Conservation (phyloP, 2,797 vertebrate species). For the Muraenolepis orangiensis region DNA sequence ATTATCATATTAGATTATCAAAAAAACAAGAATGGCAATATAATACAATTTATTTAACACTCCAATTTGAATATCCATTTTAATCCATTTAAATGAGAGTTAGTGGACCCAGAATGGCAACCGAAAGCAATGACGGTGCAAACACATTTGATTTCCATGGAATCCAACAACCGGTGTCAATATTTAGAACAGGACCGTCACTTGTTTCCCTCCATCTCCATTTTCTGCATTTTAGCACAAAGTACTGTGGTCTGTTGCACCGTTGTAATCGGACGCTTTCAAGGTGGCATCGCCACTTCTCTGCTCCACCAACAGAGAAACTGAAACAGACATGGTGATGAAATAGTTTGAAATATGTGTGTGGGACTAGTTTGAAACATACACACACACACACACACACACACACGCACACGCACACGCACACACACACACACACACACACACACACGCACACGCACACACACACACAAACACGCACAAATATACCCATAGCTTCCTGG, state of each 20-base stretch:
- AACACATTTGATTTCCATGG: neutral
- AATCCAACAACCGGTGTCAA: neutral
- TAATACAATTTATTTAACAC: no score
- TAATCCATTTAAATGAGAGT: neutral
- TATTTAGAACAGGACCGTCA: neutral
- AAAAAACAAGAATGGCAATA: no score
- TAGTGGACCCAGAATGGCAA: neutral
- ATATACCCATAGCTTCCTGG: neutral
- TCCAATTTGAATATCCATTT: no score
- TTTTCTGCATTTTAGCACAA: no score
- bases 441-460: neutral
- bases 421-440: neutral
- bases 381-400: no score
- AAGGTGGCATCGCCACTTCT: slow-evolving; percentile 18
- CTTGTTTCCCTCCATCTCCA: slow-evolving; percentile 8
- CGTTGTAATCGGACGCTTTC: no score
- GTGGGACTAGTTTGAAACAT: slow-evolving; percentile 33
- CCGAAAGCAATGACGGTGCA: neutral
- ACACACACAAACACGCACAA: neutral
- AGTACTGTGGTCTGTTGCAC: slow-evolving; percentile 26
- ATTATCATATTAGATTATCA: neutral
- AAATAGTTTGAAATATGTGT: slow-evolving; percentile 54
- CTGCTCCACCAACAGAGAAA: slow-evolving; percentile 29
- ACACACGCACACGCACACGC: no score
- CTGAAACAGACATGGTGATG: slow-evolving; percentile 55